phyloP scores from a whole-genome alignment of 2,888 invertebrate species.

The Drosophila antonietae region DNA sequence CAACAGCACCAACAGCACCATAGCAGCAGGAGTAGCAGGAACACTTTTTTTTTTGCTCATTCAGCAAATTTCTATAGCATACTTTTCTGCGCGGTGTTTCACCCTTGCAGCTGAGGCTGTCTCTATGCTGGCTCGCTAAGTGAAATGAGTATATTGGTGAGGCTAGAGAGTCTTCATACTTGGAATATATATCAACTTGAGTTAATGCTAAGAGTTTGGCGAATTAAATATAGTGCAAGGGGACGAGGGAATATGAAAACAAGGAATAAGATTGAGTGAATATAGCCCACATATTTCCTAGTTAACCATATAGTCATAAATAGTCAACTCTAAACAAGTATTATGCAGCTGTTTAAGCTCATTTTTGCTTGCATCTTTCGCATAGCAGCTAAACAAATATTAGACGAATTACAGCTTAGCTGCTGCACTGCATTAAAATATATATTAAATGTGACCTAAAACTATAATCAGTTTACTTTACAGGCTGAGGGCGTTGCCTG shows the following conservation, averaged over 20 bases:
- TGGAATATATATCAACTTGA: not conserved
- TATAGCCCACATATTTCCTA: too few relatives aligned
- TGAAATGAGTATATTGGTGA: not conserved
- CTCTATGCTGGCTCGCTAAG: not conserved
- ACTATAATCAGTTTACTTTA: conserved; percentile 49
- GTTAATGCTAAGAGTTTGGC: not conserved
- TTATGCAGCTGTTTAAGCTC: not conserved
- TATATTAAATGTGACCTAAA: conserved; percentile 57
- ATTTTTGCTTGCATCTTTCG: not conserved
- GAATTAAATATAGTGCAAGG: not conserved
- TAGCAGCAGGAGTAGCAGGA: too few relatives aligned
- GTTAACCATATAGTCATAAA: too few relatives aligned
- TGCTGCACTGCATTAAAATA: conserved; percentile 52
- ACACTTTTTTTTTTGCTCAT: conserved; percentile 20
- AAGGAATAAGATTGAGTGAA: too few relatives aligned
- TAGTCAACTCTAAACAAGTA: not conserved
- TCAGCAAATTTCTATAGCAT: conserved; percentile 64
- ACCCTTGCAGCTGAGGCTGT: not conserved
- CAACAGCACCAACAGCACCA: too few relatives aligned
- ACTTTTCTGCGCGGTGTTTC: conserved; percentile 50
- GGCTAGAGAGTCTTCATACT: not conserved
- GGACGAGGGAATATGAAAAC: not conserved
- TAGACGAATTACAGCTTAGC: conserved; percentile 46
- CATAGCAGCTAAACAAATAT: conserved; percentile 16
- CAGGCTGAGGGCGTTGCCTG: not conserved